Conservation (phyloP, 2,113 vertebrate genomes). For the Geococcyx californianus region DNA sequence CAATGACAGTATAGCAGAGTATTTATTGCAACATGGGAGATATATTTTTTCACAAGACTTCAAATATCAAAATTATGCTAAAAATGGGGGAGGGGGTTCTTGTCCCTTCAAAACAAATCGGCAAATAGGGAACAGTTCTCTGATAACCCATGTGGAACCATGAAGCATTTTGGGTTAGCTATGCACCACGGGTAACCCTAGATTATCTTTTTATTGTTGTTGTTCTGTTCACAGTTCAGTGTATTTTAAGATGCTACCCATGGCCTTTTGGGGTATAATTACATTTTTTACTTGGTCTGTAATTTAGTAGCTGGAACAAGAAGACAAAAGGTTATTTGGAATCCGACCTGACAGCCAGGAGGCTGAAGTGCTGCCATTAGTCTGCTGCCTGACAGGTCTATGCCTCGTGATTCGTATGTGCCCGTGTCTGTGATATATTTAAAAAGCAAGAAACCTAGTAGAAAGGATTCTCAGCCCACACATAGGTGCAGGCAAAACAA, state of each 20-base stretch:
- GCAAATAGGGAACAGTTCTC: background rate
- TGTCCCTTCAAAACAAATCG: background rate
- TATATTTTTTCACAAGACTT: constrained; percentile 19
- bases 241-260: constrained; percentile 40
- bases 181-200: background rate
- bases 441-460: background rate
- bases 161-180: constrained; percentile 24
- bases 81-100: background rate
- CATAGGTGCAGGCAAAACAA: background rate
- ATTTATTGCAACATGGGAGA: background rate
- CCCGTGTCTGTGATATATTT: background rate
- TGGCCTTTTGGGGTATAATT: constrained; percentile 63
- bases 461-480: background rate
- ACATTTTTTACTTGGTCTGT: constrained; percentile 59
- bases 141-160: background rate
- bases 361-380: constrained; percentile 20
- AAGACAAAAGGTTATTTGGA: constrained; percentile 50
- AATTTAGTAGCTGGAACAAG: constrained; percentile 62
- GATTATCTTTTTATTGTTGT: constrained; percentile 33
- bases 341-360: constrained; percentile 49
- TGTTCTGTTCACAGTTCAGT: background rate
- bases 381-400: constrained; percentile 11
- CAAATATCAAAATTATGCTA: background rate
- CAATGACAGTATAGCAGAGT: background rate
- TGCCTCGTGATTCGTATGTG: background rate